Conservation (phyloP, 1,140 invertebrate species). For the Drosophila bipectinata region DNA sequence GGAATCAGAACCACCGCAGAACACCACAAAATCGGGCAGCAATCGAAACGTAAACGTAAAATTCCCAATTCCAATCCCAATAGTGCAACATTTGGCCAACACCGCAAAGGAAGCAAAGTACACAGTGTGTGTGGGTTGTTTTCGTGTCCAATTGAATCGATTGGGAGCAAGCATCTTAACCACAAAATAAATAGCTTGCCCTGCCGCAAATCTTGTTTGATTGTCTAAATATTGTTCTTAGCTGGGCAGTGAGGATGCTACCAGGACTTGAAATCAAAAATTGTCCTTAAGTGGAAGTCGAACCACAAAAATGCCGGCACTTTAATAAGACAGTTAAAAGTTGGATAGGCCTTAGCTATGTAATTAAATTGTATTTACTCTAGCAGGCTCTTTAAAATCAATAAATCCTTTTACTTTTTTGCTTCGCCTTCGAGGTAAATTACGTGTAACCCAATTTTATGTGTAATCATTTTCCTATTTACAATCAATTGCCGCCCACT, state of each 20-base stretch:
- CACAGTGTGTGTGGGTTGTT: slow-evolving; percentile 19
- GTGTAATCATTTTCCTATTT: slow-evolving; percentile 51
- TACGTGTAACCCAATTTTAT: slow-evolving; percentile 19
- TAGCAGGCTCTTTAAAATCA: no score
- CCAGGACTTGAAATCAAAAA: slow-evolving; percentile 21
- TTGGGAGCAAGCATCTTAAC: slow-evolving; percentile 47
- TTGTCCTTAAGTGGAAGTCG: background rate
- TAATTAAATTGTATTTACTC: background rate
- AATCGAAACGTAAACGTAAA: slow-evolving; percentile 50
- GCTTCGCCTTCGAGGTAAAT: background rate
- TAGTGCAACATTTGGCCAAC: slow-evolving; percentile 43
- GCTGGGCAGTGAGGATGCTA: slow-evolving; percentile 12
- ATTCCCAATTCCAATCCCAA: slow-evolving; percentile 16
- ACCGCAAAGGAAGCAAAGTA: slow-evolving; percentile 47
- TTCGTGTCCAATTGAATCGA: slow-evolving; percentile 39
- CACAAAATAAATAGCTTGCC: slow-evolving; percentile 63
- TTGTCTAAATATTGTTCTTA: slow-evolving; percentile 65
- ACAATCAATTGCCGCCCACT: slow-evolving; percentile 40
- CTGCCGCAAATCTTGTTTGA: slow-evolving; percentile 69
- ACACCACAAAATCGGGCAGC: slow-evolving; percentile 51
- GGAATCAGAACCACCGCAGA: slow-evolving; percentile 1
- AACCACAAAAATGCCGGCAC: slow-evolving; percentile 17
- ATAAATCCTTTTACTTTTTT: background rate
- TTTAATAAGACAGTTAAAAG: background rate
- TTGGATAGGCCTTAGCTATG: background rate